Percentiles rank a stretch among this genome's conserved stretches.
phyloP scores from a whole-genome alignment of 2,888 invertebrate genomes.

The Polymixis lichenea region DNA sequence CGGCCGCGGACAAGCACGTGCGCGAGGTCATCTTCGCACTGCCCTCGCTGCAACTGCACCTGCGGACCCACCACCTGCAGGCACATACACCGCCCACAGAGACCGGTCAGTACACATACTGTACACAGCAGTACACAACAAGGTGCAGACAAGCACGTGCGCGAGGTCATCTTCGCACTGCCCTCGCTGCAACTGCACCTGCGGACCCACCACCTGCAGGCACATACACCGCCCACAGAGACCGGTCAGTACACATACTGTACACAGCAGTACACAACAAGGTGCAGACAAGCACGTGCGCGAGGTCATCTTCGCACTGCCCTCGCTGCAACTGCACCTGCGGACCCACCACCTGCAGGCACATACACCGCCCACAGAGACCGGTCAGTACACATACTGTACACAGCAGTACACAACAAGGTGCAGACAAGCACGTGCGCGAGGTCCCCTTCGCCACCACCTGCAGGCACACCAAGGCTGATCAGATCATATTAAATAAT shows the following conservation, averaged over 20 bases:
- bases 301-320: conserved; percentile 99
- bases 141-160: conserved; percentile 91
- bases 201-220: conserved; percentile 97
- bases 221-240: conserved; percentile 93
- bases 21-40: conserved; percentile 99
- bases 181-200: conserved; percentile 98
- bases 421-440: conserved; percentile 82
- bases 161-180: conserved; percentile 99
- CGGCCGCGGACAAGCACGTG: conserved; percentile 90
- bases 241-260: conserved; percentile 74
- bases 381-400: conserved; percentile 68
- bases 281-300: conserved; percentile 83
- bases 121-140: conserved; percentile 88
- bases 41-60: conserved; percentile 97
- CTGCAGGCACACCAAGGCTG: conserved; percentile 70
- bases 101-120: conserved; percentile 78
- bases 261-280: conserved; percentile 16
- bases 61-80: conserved; percentile 98
- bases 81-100: conserved; percentile 93
- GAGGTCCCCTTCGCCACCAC: conserved; percentile 96
- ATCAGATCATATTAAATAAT: too few species aligned
- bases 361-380: conserved; percentile 93
- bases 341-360: conserved; percentile 98
- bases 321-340: conserved; percentile 97
- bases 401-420: conserved; percentile 15